Evolutionary conservation across 2,113 vertebrate genomes (phyloP), one percentile per base, ranked within the genome.

Genomic region (Pyxicephalus adspersus): DNA sequence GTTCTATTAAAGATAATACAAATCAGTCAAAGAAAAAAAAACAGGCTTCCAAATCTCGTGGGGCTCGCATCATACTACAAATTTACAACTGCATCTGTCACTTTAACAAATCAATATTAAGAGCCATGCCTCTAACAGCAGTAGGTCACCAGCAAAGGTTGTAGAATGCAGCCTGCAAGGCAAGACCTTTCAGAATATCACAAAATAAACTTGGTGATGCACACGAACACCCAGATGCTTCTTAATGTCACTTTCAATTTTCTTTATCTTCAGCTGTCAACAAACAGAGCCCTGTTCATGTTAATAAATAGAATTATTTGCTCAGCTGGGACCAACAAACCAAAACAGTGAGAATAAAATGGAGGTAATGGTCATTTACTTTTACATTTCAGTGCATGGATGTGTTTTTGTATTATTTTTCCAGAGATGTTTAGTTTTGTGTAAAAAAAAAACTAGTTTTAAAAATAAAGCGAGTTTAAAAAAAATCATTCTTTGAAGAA

Each of bases 221-320:
- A 89, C 84, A 88, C 89, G 89, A 91, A 89, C 89, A 91, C 86
- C 88, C 90, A 90, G 87, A 86, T 0, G 4, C 86, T 89, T 86
- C 84, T 78, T 77, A 77, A 64, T 78, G 76, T 78, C 76, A 66
- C 64, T 66, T 78, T 66, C 64, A 78, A 78, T 78, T 78, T 65
- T 29, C 85, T 89, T 92, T 91, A 90, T 87, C 84, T 91, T 90
- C 89, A 91, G 89, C 89, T 92, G 89, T 93, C 92, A 92, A 89
- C 88, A 87, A 91, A 84, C 84, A 89, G 86, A 86, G 86, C 85
- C 88, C 80, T 83, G 60, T 58, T 85, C 85, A 66, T 77, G 63
- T 66, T 77, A 77, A 77, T 77, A 77, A 79, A 79, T 34, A 38
- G 76, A 54, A 20, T 52, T 57, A 64, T 77, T 77, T 66, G 76